Percentiles rank a stretch among this genome's conserved stretches.
phyloP scores from a whole-genome alignment of 2,797 vertebrate species.

The Anableps anableps region DNA sequence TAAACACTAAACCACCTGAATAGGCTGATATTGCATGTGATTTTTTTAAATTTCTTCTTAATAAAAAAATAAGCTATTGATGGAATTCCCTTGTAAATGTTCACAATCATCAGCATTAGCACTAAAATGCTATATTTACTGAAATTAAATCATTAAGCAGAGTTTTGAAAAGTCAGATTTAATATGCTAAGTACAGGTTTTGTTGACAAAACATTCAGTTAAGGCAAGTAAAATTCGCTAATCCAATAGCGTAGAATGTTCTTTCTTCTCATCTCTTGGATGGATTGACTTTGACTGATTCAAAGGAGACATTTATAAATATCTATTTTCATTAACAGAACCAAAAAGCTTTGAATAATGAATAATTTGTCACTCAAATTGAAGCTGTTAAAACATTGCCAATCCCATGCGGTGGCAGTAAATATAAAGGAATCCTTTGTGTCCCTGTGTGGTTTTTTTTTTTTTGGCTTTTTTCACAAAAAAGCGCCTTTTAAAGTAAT shows the following conservation, averaged over 20 bases:
- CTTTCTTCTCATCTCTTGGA: background rate
- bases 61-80: background rate
- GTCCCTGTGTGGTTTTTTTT: background rate
- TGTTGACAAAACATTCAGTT: background rate
- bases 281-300: background rate
- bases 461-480: conserved; percentile 5
- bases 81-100: background rate
- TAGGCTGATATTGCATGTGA: background rate
- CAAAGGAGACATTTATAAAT: background rate
- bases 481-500: background rate
- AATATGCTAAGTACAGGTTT: background rate
- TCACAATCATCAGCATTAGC: background rate
- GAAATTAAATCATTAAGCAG: background rate
- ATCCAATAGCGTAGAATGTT: background rate
- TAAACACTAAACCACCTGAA: background rate
- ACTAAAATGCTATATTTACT: background rate
- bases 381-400: conserved; percentile 3
- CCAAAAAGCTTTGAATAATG: background rate
- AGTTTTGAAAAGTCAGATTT: background rate
- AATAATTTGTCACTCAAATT: background rate
- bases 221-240: background rate
- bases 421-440: conserved; percentile 33
- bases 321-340: background rate
- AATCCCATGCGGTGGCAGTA: background rate
- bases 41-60: background rate